These are phyloP conservation scores for Enteromius argenteus DNA, from an alignment of 2,797 vertebrate genomes.

Conservation along the genomic window DNA sequence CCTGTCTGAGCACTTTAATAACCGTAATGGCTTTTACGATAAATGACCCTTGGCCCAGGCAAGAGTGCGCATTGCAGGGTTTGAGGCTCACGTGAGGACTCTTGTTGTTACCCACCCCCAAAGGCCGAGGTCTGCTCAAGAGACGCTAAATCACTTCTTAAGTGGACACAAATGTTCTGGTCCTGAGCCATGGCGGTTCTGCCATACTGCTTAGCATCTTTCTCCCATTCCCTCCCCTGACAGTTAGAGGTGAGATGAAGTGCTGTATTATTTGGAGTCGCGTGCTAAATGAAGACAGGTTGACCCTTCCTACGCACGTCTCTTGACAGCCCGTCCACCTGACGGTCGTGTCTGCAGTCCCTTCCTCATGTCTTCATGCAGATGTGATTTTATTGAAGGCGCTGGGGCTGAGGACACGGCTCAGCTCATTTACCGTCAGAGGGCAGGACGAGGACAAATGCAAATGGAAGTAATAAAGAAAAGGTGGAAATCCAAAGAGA, in stretches of 20 bases:
- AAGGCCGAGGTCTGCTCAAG: slow-evolving; percentile 5
- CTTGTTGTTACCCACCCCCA: slow-evolving; percentile 64
- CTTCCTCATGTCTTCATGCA: slow-evolving; percentile 31
- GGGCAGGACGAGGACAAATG: slow-evolving; percentile 47
- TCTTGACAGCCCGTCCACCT: slow-evolving; percentile 20
- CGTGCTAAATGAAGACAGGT: slow-evolving; percentile 36
- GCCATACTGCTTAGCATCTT: slow-evolving; percentile 40
- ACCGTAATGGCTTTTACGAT: slow-evolving; percentile 77
- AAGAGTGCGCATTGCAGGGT: slow-evolving; percentile 74
- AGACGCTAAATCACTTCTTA: slow-evolving; percentile 51
- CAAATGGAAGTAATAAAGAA: slow-evolving; percentile 49
- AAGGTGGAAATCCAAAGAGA: slow-evolving; percentile 27
- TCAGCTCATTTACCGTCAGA: slow-evolving; percentile 41
- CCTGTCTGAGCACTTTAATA: slow-evolving; percentile 83
- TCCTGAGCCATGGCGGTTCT: slow-evolving; percentile 16
- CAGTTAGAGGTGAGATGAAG: slow-evolving; percentile 51
- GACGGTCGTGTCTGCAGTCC: slow-evolving; percentile 7
- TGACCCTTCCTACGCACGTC: slow-evolving; percentile 7
- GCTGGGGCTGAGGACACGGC: slow-evolving; percentile 32
- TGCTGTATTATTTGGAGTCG: slow-evolving; percentile 34
- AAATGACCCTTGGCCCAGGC: slow-evolving; percentile 75
- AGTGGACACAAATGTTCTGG: slow-evolving; percentile 49
- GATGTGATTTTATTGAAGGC: slow-evolving; percentile 46
- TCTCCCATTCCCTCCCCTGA: slow-evolving; percentile 28
- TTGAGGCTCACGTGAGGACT: slow-evolving; percentile 76